Evolutionary conservation across 1,140 invertebrate species (phyloP), one percentile per base, ranked within the genome.

Genomic region (Hycleus cichorii): DNA sequence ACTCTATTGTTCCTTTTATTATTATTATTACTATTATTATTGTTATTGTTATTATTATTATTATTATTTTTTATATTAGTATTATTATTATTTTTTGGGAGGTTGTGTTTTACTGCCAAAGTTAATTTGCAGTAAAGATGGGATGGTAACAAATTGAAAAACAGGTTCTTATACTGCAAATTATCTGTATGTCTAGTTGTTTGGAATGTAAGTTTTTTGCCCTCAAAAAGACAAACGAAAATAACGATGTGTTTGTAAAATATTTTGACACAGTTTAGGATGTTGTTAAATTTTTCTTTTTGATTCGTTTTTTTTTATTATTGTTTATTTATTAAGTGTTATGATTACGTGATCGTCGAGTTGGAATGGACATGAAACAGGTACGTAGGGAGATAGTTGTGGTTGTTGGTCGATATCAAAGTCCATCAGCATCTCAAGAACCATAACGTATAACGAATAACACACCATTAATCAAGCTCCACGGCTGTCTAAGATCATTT

Each of bases 401-500:
- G 39, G 10, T 47, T 32, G 25, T 42, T 18, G 43, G 24, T 52
- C 25, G 39, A 52, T 52, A 54, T 58, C 59, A 54, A 60, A 52
- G 57, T 66, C 50, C 62, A 66, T 64, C 62, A 57, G 50, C 63
- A 59, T 59, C 53, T 60, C 26, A 60, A 64, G 57, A 64, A 47
- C 51, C 51, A 53, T 53, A 53, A 53, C 51, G 54, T 64, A 57
- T 66, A 66, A 64, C 60, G 63, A 61, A 64, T 59, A 64, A 27
- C 43, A 55, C 54, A 65, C 58, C 70, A 71, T 72, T 69, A 70
- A 72, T 72, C 71, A 70, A 63, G 57, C 56, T 39, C 51, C 50
- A 54, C 53, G 61, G 56, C 65, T 71, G 68, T 69, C 69, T 62
- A 64, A 67, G 56, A 72, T 69, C 71, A 72, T 72, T 72, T 71